These are phyloP conservation scores for Trissolcus japonicus DNA, from an alignment of 2,888 invertebrate species.

Conservation along the genomic window DNA sequence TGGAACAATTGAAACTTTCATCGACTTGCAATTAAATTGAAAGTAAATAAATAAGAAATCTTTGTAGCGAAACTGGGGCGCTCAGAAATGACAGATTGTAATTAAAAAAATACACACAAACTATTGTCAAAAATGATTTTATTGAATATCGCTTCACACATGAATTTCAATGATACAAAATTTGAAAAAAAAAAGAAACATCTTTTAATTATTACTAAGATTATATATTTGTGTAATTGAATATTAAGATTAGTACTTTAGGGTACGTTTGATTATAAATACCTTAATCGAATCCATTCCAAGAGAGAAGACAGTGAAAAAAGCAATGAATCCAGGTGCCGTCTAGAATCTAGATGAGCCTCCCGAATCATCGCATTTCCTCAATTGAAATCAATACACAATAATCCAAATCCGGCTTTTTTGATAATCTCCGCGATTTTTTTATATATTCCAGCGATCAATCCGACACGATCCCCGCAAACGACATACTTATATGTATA, in stretches of 20 bases:
- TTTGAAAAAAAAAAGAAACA: conserved; percentile 1
- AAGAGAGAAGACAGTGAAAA: conserved; percentile 56
- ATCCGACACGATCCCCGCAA: conserved; percentile 30
- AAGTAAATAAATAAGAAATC: no score
- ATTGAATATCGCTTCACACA: no score
- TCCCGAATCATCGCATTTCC: conserved; percentile 46
- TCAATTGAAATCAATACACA: conserved; percentile 39
- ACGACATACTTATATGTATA: conserved; percentile 15
- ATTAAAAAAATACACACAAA: no score
- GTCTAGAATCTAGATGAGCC: conserved; percentile 53
- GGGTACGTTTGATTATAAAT: conserved; percentile 53
- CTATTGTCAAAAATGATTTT: no score
- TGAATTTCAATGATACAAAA: not conserved
- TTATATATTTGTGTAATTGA: conserved; percentile 14
- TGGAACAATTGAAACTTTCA: no score
- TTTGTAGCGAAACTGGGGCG: no score
- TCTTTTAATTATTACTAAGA: no score
- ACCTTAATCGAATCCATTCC: conserved; percentile 56
- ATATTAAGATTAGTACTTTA: conserved; percentile 40
- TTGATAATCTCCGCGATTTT: conserved; percentile 43
- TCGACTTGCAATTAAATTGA: no score
- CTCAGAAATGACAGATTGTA: no score
- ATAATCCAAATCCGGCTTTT: conserved; percentile 47
- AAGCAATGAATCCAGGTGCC: conserved; percentile 51
- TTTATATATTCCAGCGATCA: conserved; percentile 34